Evolutionary conservation across 2,113 vertebrate genomes (phyloP).

Genomic region (Scalopus aquaticus): DNA sequence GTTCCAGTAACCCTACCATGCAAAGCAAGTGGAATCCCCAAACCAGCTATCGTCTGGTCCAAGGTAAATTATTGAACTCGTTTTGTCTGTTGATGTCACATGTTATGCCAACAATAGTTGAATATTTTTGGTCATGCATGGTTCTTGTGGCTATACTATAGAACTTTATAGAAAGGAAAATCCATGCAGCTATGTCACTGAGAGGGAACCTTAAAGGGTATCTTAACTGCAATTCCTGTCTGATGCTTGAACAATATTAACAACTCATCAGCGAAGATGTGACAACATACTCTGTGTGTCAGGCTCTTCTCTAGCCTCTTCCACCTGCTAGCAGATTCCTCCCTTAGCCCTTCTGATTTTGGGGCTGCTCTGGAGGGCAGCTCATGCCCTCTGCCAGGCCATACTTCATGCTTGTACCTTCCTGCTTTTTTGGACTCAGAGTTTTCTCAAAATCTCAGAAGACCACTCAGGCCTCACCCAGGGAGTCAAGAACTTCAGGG

Average conservation of each 20-base stretch:
- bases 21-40: constrained; percentile 91
- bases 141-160: not conserved
- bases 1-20: constrained; percentile 92
- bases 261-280: not conserved
- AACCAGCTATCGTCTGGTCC: constrained; percentile 92
- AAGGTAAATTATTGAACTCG: constrained; percentile 87
- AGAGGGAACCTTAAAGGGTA: not conserved
- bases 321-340: not conserved
- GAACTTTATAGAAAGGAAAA: not conserved
- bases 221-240: not conserved
- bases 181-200: fast-evolving
- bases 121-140: not conserved
- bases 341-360: not conserved
- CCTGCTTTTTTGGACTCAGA: not conserved
- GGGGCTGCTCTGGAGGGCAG: not conserved
- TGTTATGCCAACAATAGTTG: not conserved
- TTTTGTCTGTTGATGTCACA: not conserved
- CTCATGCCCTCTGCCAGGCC: fast-evolving
- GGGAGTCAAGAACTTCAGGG: not conserved
- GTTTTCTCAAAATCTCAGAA: not conserved
- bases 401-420: not conserved
- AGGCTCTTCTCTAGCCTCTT: not conserved
- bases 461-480: not conserved
- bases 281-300: too few species aligned
- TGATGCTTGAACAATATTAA: not conserved